A percentile compares a stretch with the other conserved stretches of the same genome.
Conservation (phyloP, 2,888 invertebrate genomes). For the Clitarchus hookeri region DNA sequence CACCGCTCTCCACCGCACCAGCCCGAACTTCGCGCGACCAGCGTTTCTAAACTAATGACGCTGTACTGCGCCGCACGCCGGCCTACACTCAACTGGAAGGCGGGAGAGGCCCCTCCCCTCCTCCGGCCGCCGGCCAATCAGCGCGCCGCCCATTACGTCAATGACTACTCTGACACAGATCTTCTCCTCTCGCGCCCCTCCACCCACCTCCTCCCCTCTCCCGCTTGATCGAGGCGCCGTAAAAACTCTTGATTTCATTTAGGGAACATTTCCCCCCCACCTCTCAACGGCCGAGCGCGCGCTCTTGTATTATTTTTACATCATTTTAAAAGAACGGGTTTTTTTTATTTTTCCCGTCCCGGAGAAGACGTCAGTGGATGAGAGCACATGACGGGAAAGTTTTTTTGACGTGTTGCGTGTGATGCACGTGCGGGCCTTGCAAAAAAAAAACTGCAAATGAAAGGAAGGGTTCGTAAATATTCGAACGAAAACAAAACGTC, state of each 20-base stretch:
- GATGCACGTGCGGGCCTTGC: too few relatives aligned
- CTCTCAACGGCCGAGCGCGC: neutral
- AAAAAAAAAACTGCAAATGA: too few relatives aligned
- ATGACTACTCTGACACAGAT: conserved; percentile 8
- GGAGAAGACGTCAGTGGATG: too few relatives aligned
- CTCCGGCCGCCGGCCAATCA: neutral
- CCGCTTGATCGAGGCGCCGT: neutral
- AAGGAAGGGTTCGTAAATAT: too few relatives aligned
- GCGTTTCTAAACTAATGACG: neutral
- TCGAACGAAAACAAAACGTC: too few relatives aligned
- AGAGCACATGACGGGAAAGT: too few relatives aligned
- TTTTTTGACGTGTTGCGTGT: too few relatives aligned
- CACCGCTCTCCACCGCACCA: neutral
- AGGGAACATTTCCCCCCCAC: neutral
- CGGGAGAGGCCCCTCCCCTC: neutral
- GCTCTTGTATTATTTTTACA: neutral
- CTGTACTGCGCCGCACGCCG: neutral
- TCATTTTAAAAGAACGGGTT: neutral
- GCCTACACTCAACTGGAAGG: neutral
- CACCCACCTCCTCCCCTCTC: neutral
- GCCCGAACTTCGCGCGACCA: neutral
- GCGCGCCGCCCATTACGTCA: conserved; percentile 14
- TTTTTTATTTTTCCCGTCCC: too few relatives aligned
- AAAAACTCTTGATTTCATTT: conserved; percentile 14
- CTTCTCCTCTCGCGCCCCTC: neutral